phyloP scores from a whole-genome alignment of 2,888 invertebrate genomes.

The Encarsia formosa region DNA sequence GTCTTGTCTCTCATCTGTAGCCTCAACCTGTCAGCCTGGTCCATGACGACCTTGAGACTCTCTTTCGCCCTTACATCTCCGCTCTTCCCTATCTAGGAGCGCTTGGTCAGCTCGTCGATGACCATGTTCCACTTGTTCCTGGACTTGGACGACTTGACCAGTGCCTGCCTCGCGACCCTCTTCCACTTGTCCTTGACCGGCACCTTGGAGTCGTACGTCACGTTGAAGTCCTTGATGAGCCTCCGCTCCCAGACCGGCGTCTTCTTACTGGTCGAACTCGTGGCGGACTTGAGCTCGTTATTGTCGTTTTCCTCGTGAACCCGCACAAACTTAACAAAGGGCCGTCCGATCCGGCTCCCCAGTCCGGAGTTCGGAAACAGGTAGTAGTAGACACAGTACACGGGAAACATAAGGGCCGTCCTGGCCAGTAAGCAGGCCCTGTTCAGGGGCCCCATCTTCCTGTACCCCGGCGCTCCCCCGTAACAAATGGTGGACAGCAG shows the following conservation, averaged over 20 bases:
- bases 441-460: constrained; percentile 71
- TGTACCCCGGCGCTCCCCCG: constrained; percentile 90
- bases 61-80: constrained; percentile 73
- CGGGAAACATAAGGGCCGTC: constrained; percentile 80
- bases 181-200: constrained; percentile 53
- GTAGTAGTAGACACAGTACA: constrained; percentile 83
- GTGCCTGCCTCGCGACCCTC: constrained; percentile 70
- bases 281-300: background rate
- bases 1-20: constrained; percentile 48
- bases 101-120: constrained; percentile 44
- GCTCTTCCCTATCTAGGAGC: constrained; percentile 78
- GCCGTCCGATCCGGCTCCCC: constrained; percentile 83
- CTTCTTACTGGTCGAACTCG: constrained; percentile 70
- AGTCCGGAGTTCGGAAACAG: constrained; percentile 74
- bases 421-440: constrained; percentile 70
- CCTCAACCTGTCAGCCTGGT: constrained; percentile 63
- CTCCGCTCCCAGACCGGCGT: constrained; percentile 85
- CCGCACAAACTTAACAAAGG: constrained; percentile 97
- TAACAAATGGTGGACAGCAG: constrained; percentile 82
- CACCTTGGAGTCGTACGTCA: constrained; percentile 52
- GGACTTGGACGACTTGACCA: constrained; percentile 66
- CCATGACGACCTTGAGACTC: constrained; percentile 74
- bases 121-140: constrained; percentile 21
- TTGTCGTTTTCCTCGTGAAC: too few relatives aligned
- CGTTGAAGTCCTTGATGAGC: constrained; percentile 83